Conservation (phyloP, 2,888 invertebrate species). For the Lasioglossum calceatum region DNA sequence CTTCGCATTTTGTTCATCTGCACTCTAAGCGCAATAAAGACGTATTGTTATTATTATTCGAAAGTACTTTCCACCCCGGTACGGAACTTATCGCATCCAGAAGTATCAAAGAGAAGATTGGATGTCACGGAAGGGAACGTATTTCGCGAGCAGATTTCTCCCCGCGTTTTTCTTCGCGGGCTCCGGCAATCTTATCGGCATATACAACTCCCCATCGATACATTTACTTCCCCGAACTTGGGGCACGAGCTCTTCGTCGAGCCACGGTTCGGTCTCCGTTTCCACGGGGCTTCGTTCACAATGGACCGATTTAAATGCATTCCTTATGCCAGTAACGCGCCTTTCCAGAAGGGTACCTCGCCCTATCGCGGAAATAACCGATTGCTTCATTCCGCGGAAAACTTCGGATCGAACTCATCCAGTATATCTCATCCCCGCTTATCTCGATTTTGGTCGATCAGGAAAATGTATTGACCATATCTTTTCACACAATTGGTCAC, state of each 20-base stretch:
- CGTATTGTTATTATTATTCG: background rate
- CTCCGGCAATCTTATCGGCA: slow-evolving; percentile 24
- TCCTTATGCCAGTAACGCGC: slow-evolving; percentile 35
- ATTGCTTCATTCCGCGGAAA: slow-evolving; percentile 27
- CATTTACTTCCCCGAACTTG: slow-evolving; percentile 27
- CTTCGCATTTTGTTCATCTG: background rate
- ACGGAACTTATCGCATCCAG: background rate
- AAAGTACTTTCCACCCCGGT: background rate
- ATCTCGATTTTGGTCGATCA: background rate
- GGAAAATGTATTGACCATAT: background rate
- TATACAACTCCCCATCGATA: slow-evolving; percentile 24
- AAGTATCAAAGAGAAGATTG: background rate
- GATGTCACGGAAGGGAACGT: background rate
- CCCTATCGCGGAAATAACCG: slow-evolving; percentile 37
- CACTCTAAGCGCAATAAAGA: background rate
- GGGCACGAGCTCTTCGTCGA: slow-evolving; percentile 6
- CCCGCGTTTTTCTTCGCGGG: background rate
- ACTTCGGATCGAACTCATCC: slow-evolving; percentile 17
- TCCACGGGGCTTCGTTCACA: slow-evolving; percentile 30
- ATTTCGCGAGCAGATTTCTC: background rate
- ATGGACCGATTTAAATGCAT: slow-evolving; percentile 73
- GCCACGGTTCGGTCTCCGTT: background rate
- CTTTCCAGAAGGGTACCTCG: slow-evolving; percentile 15
- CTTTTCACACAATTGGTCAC: background rate
- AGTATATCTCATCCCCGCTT: background rate